Conservation (phyloP, 1,140 invertebrate genomes). For the Drosophila watanabei region DNA sequence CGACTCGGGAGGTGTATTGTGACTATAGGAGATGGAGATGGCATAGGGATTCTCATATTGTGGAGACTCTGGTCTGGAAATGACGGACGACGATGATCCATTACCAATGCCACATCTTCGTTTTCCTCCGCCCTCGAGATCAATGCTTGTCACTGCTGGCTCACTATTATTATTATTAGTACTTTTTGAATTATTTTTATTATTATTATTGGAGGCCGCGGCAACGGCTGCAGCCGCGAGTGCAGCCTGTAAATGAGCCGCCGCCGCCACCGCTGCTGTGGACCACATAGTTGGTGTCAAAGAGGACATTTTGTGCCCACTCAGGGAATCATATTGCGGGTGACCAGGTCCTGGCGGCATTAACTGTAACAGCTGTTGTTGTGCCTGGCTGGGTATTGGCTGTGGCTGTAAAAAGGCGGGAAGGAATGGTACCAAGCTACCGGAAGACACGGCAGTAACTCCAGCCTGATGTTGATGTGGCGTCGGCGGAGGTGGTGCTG, state of each 20-base stretch:
- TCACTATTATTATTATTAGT: conserved; percentile 43
- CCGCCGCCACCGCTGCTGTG: conserved; percentile 69
- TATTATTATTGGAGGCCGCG: conserved; percentile 50
- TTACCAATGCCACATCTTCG: conserved; percentile 13
- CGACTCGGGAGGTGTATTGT: conserved; percentile 85
- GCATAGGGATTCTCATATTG: conserved; percentile 15
- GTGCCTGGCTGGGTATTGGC: conserved; percentile 37
- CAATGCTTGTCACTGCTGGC: conserved; percentile 10
- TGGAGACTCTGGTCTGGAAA: conserved; percentile 42
- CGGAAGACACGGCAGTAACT: conserved; percentile 17
- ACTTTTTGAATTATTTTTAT: conserved; percentile 27
- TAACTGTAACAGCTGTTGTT: conserved; percentile 57
- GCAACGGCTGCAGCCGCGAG: conserved; percentile 77
- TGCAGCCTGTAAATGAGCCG: conserved; percentile 81
- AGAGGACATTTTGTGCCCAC: conserved; percentile 52
- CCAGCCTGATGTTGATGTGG: conserved; percentile 43
- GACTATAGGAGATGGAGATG: conserved; percentile 37
- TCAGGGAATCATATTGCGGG: conserved; percentile 8
- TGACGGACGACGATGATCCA: conserved; percentile 4
- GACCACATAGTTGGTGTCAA: conserved; percentile 80
- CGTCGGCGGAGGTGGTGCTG: conserved; percentile 21
- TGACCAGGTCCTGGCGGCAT: conserved; percentile 41
- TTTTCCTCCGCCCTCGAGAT: conserved; percentile 22
- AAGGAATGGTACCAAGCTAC: conserved; percentile 66
- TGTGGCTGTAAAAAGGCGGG: conserved; percentile 68